phyloP scores from a whole-genome alignment of 2,888 invertebrate genomes.

The Aspidiotus rigidus region DNA sequence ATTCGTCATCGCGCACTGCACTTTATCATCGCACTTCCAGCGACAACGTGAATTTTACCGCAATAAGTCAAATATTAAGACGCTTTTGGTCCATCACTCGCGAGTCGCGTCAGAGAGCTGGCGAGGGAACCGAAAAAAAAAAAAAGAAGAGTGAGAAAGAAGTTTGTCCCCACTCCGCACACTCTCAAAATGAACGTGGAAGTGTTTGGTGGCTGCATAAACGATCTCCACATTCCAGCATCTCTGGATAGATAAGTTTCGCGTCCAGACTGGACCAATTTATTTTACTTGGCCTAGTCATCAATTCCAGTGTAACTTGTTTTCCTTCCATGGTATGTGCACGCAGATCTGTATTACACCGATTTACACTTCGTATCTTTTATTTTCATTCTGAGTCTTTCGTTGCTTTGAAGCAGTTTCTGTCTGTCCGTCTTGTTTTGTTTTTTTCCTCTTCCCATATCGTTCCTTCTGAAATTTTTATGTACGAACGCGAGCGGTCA shows the following conservation, averaged over 20 bases:
- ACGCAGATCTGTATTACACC: constrained; percentile 11
- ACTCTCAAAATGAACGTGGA: constrained; percentile 11
- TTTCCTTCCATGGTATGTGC: constrained; percentile 32
- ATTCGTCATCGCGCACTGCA: constrained; percentile 20
- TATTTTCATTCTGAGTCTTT: background rate
- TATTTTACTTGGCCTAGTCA: constrained; percentile 32
- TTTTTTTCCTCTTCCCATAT: background rate
- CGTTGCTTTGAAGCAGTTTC: background rate
- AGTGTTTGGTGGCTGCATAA: constrained; percentile 21
- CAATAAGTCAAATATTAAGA: constrained; percentile 25
- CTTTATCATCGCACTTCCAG: constrained; percentile 25
- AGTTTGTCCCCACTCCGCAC: constrained; percentile 13
- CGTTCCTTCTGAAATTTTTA: background rate
- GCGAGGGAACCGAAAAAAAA: constrained; percentile 6
- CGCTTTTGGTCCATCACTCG: constrained; percentile 17
- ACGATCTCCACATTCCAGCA: constrained; percentile 31
- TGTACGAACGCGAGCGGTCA: background rate
- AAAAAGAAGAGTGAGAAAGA: constrained; percentile 9
- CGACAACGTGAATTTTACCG: constrained; percentile 27
- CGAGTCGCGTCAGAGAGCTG: constrained; percentile 1
- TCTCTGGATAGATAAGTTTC: constrained; percentile 31
- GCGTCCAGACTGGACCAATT: constrained; percentile 30
- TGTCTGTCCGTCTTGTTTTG: background rate
- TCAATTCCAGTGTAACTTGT: constrained; percentile 29
- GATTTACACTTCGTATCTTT: constrained; percentile 5